A percentile compares a stretch with the other conserved stretches of the same genome.
Conservation (phyloP, 2,113 vertebrate species). For the Neopipo cinnamomea region DNA sequence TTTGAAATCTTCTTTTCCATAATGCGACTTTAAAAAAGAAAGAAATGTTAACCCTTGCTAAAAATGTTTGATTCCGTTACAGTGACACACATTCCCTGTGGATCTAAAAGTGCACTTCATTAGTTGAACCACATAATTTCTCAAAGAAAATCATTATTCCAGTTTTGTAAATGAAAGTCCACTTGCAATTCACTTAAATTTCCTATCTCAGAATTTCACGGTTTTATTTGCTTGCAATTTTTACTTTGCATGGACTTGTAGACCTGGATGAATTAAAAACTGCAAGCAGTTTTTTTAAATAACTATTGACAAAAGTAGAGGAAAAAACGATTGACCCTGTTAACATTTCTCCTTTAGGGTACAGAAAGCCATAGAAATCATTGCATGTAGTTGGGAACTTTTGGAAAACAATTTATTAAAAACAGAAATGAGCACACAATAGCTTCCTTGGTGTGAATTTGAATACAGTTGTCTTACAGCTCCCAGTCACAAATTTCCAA, state of each 20-base stretch:
- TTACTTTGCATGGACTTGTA: neutral
- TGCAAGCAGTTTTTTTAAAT: neutral
- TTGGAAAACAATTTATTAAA: neutral
- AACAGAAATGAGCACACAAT: neutral
- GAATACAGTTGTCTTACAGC: neutral
- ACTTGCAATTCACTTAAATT: neutral
- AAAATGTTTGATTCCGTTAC: conserved; percentile 3
- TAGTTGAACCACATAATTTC: neutral
- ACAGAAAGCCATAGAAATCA: neutral
- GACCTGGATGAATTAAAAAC: neutral
- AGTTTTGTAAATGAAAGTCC: neutral
- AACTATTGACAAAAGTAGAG: neutral
- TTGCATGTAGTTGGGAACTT: neutral
- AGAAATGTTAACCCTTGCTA: neutral
- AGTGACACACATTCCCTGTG: neutral
- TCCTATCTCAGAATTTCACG: neutral
- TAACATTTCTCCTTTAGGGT: neutral
- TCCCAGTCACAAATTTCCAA: neutral
- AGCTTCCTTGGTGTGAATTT: neutral
- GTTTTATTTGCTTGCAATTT: neutral
- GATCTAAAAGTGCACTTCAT: neutral
- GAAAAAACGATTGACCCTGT: neutral
- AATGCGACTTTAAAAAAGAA: neutral
- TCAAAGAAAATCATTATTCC: neutral
- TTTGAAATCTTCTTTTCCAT: neutral